Evolutionary conservation across 2,888 invertebrate species (phyloP).

Genomic region (Fragum sueziense): DNA sequence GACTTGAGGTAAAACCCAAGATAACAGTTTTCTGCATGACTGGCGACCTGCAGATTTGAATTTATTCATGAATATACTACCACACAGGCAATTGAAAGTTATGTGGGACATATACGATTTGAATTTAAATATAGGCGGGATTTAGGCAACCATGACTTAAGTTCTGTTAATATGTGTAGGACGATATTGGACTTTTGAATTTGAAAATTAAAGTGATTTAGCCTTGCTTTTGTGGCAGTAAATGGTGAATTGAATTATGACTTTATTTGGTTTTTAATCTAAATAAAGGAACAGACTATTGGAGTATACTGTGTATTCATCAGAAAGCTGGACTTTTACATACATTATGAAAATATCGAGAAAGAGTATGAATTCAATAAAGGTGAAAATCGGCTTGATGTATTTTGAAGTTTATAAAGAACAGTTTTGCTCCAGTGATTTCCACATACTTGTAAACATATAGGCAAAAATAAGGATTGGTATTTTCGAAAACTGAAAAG

Average conservation of each 20-base stretch:
- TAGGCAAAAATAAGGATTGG: neutral
- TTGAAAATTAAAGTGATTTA: constrained; percentile 1
- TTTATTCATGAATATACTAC: constrained; percentile 8
- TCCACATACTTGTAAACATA: neutral
- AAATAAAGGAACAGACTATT: too few relatives aligned
- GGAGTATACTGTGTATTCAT: neutral
- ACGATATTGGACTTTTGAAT: neutral
- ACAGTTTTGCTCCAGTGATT: neutral
- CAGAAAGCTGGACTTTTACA: neutral
- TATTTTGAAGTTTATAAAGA: neutral
- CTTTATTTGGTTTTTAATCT: neutral
- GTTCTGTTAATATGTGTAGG: neutral
- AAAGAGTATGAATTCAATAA: neutral
- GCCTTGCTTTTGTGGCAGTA: neutral
- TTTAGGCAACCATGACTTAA: constrained; percentile 6
- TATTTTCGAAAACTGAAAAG: too few relatives aligned
- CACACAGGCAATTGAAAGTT: constrained; percentile 11
- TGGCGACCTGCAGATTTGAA: constrained; percentile 19
- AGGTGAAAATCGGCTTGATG: neutral
- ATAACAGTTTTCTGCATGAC: constrained; percentile 24
- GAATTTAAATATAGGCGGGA: constrained; percentile 20
- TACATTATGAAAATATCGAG: neutral
- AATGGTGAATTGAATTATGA: neutral
- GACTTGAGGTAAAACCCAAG: neutral
- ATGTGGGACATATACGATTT: constrained; percentile 10